Percentiles rank a stretch among this genome's conserved stretches.
Evolutionary conservation across 1,140 invertebrate species (phyloP).

Genomic region (Anadara kagoshimensis): DNA sequence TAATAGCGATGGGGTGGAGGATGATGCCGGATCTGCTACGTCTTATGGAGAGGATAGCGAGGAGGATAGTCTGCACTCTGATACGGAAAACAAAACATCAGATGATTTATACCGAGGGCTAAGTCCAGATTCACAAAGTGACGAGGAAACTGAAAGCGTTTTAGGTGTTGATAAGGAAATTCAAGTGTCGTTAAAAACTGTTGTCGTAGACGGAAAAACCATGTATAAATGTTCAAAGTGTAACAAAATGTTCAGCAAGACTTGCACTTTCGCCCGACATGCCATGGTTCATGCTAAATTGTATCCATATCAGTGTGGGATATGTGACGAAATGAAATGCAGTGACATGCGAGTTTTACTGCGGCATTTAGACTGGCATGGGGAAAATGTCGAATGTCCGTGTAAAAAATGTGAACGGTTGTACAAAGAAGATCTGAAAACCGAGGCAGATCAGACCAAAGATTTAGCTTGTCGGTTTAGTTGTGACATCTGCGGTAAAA

Average conservation of each 20-base stretch:
- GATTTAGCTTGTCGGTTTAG: conserved; percentile 22
- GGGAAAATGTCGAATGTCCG: conserved; percentile 37
- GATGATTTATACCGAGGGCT: too few species aligned
- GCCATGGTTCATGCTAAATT: conserved; percentile 34
- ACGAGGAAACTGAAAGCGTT: not conserved
- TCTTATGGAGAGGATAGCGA: not conserved
- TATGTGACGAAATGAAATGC: conserved; percentile 37
- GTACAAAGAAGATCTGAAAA: conserved; percentile 25
- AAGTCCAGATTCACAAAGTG: conserved; percentile 17
- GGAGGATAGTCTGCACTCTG: not conserved
- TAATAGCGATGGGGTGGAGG: not conserved
- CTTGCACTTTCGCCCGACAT: conserved; percentile 33
- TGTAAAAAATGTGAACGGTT: conserved; percentile 40
- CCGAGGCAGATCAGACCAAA: conserved; percentile 13
- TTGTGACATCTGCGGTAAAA: conserved; percentile 39
- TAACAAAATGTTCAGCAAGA: conserved; percentile 29
- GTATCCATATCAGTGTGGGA: conserved; percentile 40
- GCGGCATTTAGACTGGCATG: conserved; percentile 35
- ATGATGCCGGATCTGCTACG: too few species aligned
- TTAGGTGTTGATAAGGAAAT: conserved; percentile 18
- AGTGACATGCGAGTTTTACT: conserved; percentile 40
- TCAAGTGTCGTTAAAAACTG: conserved; percentile 34
- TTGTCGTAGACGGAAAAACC: conserved; percentile 35
- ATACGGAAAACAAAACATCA: not conserved
- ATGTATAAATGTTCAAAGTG: conserved; percentile 38